Base-by-base conservation (phyloP, 1,140 invertebrate genomes). In the Drosophila mayri region DNA sequence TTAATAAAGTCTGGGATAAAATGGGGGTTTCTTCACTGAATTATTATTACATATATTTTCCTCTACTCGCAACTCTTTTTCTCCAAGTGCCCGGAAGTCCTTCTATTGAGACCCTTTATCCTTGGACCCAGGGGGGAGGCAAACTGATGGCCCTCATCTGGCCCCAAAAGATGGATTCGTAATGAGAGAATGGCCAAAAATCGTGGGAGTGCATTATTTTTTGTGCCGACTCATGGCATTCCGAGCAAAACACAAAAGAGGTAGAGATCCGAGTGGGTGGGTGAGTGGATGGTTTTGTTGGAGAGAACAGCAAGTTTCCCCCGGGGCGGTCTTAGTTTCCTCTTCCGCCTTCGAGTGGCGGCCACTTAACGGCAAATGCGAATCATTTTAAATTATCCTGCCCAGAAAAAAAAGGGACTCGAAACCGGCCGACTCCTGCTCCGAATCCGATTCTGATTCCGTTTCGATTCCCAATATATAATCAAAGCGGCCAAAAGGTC, bases 361-460 rank as follows among this genome's bases (percentile, higher is more conserved):
- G 75, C 82, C 85, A 83, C 83, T 87, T 87, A 87, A 87, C 83
- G 49, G 72, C 84, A 70, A 87, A 82, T 87, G 83, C 72, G 83
- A 87, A 87, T 87, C 85, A 88, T 87, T 87, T 87, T 88, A 83
- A 87, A 88, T 88, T 88, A 77, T 79, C 46, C 61, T 62, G 40
- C 46, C 62, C 41, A 28, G 20, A 11, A 20, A 30, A 59, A 63
- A 46, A 38, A 40, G 18, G 54, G 75, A 75, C 20, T 71, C 25
- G 25, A 0, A 25, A n/a, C n/a, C n/a, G 25, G 25, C 25, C 25
- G 25, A 25, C 25, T 25, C 4, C 25, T 25, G 5, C 25, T 25
- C 25, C 25, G 25, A 25, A 4, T 25, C 67, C 25, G 60, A 62
- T 40, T 78, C 18, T 12, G 18, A 49, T 25, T 54, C 38, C 46